Conservation (phyloP, 2,888 invertebrate species). For the Tenthredo mesomela region DNA sequence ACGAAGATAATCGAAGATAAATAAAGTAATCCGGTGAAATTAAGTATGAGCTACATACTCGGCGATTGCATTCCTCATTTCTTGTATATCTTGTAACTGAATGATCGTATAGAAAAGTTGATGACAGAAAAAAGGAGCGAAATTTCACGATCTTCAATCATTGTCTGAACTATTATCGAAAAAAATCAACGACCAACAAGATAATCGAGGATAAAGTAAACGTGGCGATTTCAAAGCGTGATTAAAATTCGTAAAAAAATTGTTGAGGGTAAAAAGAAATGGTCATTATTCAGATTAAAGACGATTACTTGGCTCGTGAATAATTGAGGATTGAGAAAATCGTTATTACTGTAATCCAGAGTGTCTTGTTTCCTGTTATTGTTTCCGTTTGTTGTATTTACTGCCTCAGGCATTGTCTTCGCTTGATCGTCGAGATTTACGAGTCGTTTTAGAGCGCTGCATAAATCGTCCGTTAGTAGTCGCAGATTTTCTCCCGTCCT, state of each 20-base stretch:
- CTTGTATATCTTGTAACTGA: neutral
- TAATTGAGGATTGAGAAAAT: neutral
- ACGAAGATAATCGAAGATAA: neutral
- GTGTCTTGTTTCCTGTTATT: constrained; percentile 16
- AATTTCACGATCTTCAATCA: neutral
- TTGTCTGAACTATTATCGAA: neutral
- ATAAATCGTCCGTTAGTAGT: constrained; percentile 4
- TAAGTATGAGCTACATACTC: neutral
- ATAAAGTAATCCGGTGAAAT: neutral
- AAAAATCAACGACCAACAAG: neutral
- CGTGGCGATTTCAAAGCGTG: neutral
- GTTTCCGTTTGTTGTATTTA: constrained; percentile 26
- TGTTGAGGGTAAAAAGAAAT: neutral
- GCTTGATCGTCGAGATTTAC: constrained; percentile 32
- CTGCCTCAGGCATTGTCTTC: constrained; percentile 18
- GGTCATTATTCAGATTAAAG: neutral
- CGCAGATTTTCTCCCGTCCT: neutral
- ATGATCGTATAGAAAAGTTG: neutral
- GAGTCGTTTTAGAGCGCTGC: neutral
- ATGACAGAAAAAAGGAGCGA: neutral
- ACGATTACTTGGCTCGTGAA: neutral
- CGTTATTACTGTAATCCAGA: constrained; percentile 4
- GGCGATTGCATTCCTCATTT: neutral
- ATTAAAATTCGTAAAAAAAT: neutral
- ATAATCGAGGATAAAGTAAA: neutral